These are phyloP conservation scores for Xestia sexstrigata DNA, from an alignment of 2,888 invertebrate species.

Conservation along the genomic window DNA sequence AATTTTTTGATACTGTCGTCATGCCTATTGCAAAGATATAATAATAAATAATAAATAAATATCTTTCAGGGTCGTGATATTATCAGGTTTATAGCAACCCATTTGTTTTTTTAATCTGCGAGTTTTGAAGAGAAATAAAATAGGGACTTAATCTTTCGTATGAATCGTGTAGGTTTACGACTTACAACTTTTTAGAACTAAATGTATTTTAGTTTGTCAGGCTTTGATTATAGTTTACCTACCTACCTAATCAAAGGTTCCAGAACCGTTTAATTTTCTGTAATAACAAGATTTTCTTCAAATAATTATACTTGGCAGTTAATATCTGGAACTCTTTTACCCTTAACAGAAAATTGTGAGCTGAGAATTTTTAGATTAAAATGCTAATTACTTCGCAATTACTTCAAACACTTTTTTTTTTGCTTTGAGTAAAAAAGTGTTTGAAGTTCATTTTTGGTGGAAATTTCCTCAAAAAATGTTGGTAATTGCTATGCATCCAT, in stretches of 20 bases:
- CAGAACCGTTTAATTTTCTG: background rate
- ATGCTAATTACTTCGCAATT: slow-evolving; percentile 51
- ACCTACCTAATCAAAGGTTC: background rate
- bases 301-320: background rate
- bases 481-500: slow-evolving; percentile 4
- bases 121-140: slow-evolving; percentile 23
- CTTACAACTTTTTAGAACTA: slow-evolving; percentile 24
- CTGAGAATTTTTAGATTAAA: slow-evolving; percentile 31
- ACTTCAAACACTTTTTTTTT: slow-evolving; percentile 37
- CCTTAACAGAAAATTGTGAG: slow-evolving; percentile 21
- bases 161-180: slow-evolving; percentile 14
- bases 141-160: background rate
- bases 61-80: background rate
- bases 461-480: slow-evolving; percentile 21
- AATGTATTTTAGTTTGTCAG: slow-evolving; percentile 8
- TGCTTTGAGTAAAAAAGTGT: background rate
- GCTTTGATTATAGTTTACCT: no score
- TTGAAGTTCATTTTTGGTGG: background rate
- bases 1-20: no score
- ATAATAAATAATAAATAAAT: no score
- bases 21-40: no score
- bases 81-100: slow-evolving; percentile 1
- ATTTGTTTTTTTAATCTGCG: slow-evolving; percentile 16
- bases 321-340: slow-evolving; percentile 12
- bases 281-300: slow-evolving; percentile 8